Evolutionary conservation across 2,888 invertebrate genomes (phyloP), one percentile per base, ranked within the genome.

Genomic region (Cyaniris semiargus): DNA sequence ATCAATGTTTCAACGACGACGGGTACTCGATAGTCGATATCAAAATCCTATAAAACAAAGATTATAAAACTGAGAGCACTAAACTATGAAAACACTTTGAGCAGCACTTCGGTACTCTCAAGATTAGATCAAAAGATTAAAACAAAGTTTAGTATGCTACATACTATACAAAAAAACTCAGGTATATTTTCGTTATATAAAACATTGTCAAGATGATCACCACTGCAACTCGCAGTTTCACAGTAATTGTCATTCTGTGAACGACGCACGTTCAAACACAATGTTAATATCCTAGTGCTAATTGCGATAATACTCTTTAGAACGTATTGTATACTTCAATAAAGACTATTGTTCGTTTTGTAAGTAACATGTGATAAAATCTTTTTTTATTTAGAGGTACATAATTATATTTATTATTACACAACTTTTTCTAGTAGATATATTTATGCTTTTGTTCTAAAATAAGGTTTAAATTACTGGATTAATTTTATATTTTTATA

Each of bases 11-110:
- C 66, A 66, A 66, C 66, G 27, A 27, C 66, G 13, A 23, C 27
- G 27, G 27, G 60, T 8, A 13, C 27, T 66, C 27, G 66, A 60
- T 8, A 13, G 15, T 66, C 27, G 66, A 60, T 23, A 21, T 18
- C 27, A 27, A 27, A 66, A 66, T 66, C 66, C 15, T 60, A 60
- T 60, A 23, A 60, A 21, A 60, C 60, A 60, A 60, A 60, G 60
- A 60, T 60, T n/a, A 58, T 58, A 58, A 58, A 60, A 21, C 60
- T 23, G 10, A 60, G 60, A 60, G 60, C 60, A 60, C 60, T 60
- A 60, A 60, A 23, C 13, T 60, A 60, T 60, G 60, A 60, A 60
- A 60, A 60, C 60, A 60, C 60, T 60, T 60, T 4, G 13, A 60
- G 13, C 23, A 23, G 21, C 13, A 60, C 60, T 60, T 60, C 60